These are phyloP conservation scores for Sardina pilchardus DNA, from an alignment of 2,113 vertebrate genomes.

Conservation along the genomic window DNA sequence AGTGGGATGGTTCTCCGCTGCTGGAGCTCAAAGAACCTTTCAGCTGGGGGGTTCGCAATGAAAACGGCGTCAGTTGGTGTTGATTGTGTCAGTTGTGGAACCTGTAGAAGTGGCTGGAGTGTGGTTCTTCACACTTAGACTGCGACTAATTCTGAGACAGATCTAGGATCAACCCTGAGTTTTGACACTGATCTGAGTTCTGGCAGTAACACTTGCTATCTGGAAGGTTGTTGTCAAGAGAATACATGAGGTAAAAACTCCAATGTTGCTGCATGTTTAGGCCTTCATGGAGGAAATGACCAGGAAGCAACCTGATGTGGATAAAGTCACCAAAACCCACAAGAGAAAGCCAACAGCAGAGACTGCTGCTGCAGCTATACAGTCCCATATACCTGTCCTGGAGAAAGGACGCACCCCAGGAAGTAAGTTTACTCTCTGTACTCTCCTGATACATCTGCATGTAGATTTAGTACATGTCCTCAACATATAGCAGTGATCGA, in stretches of 20 bases:
- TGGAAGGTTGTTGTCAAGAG: neutral
- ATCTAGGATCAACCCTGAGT: neutral
- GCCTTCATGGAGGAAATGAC: slow-evolving; percentile 99
- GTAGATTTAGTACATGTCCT: neutral
- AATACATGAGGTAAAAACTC: neutral
- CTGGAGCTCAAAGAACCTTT: too few relatives aligned
- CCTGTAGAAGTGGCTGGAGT: neutral
- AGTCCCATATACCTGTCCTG: slow-evolving; percentile 93
- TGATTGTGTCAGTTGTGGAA: neutral
- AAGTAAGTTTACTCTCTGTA: slow-evolving; percentile 76
- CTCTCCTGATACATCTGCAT: slow-evolving; percentile 28
- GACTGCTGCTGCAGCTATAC: slow-evolving; percentile 70
- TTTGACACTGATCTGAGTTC: neutral
- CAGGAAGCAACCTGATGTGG: slow-evolving; percentile 97
- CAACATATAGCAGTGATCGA: neutral
- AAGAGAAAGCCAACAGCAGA: slow-evolving; percentile 84
- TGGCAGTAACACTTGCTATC: too few relatives aligned
- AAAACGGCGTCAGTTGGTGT: neutral
- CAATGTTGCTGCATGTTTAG: slow-evolving; percentile 62
- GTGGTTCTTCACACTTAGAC: neutral
- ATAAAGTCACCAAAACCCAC: slow-evolving; percentile 97
- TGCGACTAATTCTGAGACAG: neutral
- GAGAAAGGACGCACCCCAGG: slow-evolving; percentile 82
- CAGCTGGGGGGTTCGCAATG: neutral
- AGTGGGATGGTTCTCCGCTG: neutral